Base-by-base conservation (phyloP, 2,797 vertebrate species). In the Poeciliopsis presidionis region DNA sequence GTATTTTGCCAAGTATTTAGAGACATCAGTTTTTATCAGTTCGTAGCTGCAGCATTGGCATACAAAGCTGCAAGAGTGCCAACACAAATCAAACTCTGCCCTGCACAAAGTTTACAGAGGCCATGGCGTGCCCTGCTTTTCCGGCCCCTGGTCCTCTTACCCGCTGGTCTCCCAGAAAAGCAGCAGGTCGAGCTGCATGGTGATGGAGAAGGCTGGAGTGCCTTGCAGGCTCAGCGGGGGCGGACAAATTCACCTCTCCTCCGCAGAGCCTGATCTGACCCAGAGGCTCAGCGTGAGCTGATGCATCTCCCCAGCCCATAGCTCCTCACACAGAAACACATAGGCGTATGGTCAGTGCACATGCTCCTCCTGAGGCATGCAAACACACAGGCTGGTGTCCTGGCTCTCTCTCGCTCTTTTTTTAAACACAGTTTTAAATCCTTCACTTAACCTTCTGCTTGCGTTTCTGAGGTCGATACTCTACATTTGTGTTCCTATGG, bases 181-280 rank as follows among this genome's bases (percentile, higher is more conserved):
- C 84, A 81, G 78, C 80, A 55, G 57, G 53, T 51, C 7, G 1
- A 20, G 81, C 76, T 82, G 81, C 47, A 36, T 74, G 73, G 78
- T 91, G 89, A 92, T 90, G 85, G 90, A 93, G 90, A 85, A 86
- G 69, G 77, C 75, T 61, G 2, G 72, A 83, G 83, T 81, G 74
- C 77, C 87, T 87, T 51, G 25, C 63, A 84, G 91, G 61, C 87
- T 86, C 80, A 84, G 91, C 36, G 80, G 77, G 84, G 82, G 85
- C 84, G 84, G 88, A 89, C 89, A 84, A 90, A 92, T 87, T 85
- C 87, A 87, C 90, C 87, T 90, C 87, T 89, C 84, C 75, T 85
- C 75, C 78, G 81, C 82, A 43, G 82, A 81, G 81, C 87, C 63
- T 81, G 89, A 88, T 86, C 80, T 59, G 81, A 92, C 84, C 84